Evolutionary conservation across 2,797 vertebrate species (phyloP).

Genomic region (Cichlasoma orientale): DNA sequence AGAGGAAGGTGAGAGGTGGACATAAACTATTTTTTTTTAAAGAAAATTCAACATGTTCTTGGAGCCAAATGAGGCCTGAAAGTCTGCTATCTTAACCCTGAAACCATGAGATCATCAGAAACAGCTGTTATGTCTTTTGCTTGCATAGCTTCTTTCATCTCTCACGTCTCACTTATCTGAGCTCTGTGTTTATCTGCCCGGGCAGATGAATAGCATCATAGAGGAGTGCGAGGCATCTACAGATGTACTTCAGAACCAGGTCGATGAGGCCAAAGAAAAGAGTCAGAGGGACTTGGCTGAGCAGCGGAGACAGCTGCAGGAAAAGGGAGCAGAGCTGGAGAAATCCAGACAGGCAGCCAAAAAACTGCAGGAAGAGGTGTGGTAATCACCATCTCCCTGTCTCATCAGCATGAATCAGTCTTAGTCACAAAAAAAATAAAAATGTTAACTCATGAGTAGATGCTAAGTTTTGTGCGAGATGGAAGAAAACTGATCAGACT

Average conservation of each 20-base stretch:
- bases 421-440: constrained; percentile 6
- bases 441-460: neutral
- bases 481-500: neutral
- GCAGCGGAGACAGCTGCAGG: constrained; percentile 88
- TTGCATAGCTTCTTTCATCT: constrained; percentile 11
- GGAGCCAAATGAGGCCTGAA: neutral
- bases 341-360: constrained; percentile 80
- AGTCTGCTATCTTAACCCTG: constrained; percentile 3
- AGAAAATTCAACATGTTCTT: neutral
- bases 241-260: constrained; percentile 89
- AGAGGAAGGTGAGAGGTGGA: constrained; percentile 86
- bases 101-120: constrained; percentile 17
- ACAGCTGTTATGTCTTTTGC: constrained; percentile 1
- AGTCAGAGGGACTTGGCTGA: constrained; percentile 86
- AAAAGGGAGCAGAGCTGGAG: constrained; percentile 89
- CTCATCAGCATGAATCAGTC: constrained; percentile 24
- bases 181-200: constrained; percentile 26
- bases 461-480: neutral
- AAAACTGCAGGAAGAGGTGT: constrained; percentile 94
- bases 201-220: constrained; percentile 88
- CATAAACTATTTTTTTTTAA: neutral
- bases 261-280: constrained; percentile 89
- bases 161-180: constrained; percentile 14
- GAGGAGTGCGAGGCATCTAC: constrained; percentile 85
- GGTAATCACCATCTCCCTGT: constrained; percentile 31